Percentiles rank a stretch among this genome's conserved stretches.
phyloP scores from a whole-genome alignment of 1,140 invertebrate species.

The Trichonephila clavipes region DNA sequence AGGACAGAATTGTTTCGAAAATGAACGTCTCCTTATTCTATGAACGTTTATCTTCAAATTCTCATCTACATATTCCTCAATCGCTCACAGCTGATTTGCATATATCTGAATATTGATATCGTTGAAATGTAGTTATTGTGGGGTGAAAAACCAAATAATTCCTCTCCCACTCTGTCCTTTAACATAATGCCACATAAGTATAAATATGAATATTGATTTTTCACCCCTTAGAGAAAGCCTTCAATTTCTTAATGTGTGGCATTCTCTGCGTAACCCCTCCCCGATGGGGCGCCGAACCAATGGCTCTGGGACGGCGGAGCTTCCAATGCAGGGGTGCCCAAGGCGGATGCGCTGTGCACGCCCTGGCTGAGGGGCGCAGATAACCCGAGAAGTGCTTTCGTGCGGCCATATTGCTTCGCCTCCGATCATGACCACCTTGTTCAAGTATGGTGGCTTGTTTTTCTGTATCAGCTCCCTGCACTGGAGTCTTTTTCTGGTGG shows the following conservation, averaged over 20 bases:
- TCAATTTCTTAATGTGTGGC: background rate
- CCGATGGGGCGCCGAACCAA: conserved; percentile 10
- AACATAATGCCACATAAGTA: background rate
- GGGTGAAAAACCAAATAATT: background rate
- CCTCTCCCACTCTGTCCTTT: background rate
- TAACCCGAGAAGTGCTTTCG: background rate
- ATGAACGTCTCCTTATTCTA: no score
- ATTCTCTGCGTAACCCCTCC: conserved; percentile 11
- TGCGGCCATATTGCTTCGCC: conserved; percentile 35
- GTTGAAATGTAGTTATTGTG: no score
- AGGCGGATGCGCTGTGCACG: conserved; percentile 34
- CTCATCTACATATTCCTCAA: no score
- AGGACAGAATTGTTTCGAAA: no score
- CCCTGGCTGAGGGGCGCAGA: background rate
- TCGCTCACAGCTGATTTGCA: no score
- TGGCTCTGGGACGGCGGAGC: conserved; percentile 23
- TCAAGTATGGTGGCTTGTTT: background rate
- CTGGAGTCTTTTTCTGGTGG: background rate
- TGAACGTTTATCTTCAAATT: no score
- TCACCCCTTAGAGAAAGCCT: background rate
- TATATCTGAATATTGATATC: no score
- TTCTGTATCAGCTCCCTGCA: background rate
- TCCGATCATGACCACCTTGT: background rate
- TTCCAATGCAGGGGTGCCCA: conserved; percentile 61
- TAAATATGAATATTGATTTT: conserved; percentile 33